phyloP scores from a whole-genome alignment of 35 echinoderm and acorn worm species.

The Amphiura filiformis region DNA sequence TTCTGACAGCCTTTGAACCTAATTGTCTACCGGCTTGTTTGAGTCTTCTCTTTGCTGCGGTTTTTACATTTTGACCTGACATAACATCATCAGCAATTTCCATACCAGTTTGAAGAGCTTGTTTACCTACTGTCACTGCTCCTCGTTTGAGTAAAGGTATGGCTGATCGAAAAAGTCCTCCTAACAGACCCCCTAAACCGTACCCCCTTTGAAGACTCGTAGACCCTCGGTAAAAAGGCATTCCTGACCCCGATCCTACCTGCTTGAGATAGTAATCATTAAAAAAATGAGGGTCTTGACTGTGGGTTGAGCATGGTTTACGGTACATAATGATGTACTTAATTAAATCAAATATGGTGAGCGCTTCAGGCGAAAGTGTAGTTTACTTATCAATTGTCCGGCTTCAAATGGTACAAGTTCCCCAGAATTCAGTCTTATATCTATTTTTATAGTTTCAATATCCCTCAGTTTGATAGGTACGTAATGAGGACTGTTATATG shows the following conservation, averaged over 20 bases:
- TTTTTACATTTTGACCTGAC: conserved; percentile 1
- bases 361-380: conserved; percentile 19
- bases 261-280: conserved; percentile 43
- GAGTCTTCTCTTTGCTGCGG: background rate
- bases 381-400: conserved; percentile 24
- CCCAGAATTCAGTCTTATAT: conserved; percentile 55
- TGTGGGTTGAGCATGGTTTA: background rate
- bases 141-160: conserved; percentile 26
- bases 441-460: conserved; percentile 39
- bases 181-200: conserved; percentile 8
- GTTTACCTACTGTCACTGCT: background rate
- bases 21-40: background rate
- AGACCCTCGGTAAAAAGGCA: conserved; percentile 38
- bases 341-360: conserved; percentile 31
- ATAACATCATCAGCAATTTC: background rate
- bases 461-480: conserved; percentile 17
- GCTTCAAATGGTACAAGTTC: conserved; percentile 46
- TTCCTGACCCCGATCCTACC: conserved; percentile 21
- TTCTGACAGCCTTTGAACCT: background rate
- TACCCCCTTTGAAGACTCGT: background rate
- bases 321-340: background rate
- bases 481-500: conserved; percentile 23
- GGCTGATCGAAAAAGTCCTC: conserved; percentile 14
- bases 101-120: conserved; percentile 25
- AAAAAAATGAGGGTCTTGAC: background rate